These are phyloP conservation scores for Scolopax rusticola DNA, from an alignment of 2,797 vertebrate genomes.

Conservation along the genomic window DNA sequence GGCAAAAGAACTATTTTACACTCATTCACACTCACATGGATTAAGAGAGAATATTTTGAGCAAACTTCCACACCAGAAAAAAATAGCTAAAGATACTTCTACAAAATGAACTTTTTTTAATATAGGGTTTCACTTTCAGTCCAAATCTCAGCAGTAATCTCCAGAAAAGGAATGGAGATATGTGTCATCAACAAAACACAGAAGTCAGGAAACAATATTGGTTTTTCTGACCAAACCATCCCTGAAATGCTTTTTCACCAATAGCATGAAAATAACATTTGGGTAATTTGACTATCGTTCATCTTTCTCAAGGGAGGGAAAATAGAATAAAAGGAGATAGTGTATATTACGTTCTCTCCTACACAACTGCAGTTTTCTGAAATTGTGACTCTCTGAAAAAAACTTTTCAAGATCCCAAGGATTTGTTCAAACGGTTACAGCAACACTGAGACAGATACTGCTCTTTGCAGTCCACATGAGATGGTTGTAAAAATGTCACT, in stretches of 20 bases:
- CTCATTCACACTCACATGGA: background rate
- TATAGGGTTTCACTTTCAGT: background rate
- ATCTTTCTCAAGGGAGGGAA: background rate
- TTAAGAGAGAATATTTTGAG: background rate
- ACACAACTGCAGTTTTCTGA: background rate
- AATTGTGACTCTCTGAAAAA: background rate
- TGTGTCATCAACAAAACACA: background rate
- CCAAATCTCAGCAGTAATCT: background rate
- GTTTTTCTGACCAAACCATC: background rate
- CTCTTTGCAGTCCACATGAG: background rate
- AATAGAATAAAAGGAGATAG: background rate
- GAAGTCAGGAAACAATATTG: background rate
- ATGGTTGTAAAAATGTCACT: background rate
- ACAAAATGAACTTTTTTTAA: background rate
- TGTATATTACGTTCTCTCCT: background rate
- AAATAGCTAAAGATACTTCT: background rate
- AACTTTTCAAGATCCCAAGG: background rate
- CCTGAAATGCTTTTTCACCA: background rate
- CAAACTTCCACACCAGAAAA: background rate
- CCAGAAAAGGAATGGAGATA: background rate
- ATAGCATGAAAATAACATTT: background rate
- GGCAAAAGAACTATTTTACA: background rate
- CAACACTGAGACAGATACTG: background rate
- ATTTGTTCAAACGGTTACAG: background rate
- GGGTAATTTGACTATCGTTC: background rate